Evolutionary conservation across 2,888 invertebrate genomes (phyloP).

Genomic region (Congeria kusceri): DNA sequence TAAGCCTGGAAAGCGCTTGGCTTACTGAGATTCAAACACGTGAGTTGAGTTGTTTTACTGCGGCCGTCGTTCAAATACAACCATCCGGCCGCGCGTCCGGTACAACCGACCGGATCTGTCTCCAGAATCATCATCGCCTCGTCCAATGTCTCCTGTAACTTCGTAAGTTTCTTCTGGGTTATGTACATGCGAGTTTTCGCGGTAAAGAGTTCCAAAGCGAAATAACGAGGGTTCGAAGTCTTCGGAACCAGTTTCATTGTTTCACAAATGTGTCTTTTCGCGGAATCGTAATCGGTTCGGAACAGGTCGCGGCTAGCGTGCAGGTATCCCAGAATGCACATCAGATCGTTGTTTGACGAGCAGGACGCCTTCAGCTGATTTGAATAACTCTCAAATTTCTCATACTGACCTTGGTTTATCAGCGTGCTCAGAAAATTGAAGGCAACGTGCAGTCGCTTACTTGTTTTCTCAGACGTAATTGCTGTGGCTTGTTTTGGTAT

Average conservation of each 20-base stretch:
- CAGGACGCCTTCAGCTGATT: conserved; percentile 23
- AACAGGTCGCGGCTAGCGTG: conserved; percentile 60
- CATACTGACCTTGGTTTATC: conserved; percentile 64
- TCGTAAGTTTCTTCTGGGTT: conserved; percentile 63
- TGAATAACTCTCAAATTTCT: conserved; percentile 52
- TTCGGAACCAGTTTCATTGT: conserved; percentile 58
- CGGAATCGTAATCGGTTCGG: conserved; percentile 57
- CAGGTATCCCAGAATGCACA: conserved; percentile 63
- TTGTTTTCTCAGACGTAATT: conserved; percentile 16
- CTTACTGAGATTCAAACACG: conserved; percentile 58
- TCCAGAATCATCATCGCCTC: conserved; percentile 68
- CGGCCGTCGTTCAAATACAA: conserved; percentile 66
- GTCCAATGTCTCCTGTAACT: conserved; percentile 57
- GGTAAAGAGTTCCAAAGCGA: conserved; percentile 62
- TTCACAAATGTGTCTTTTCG: conserved; percentile 51
- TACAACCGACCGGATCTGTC: conserved; percentile 61
- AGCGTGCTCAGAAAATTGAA: conserved; percentile 65
- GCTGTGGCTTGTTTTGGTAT: conserved; percentile 13
- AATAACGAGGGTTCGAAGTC: conserved; percentile 64
- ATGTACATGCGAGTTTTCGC: conserved; percentile 67
- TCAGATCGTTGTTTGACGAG: conserved; percentile 48
- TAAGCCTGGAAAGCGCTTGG: conserved; percentile 48
- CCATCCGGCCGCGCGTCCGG: conserved; percentile 69
- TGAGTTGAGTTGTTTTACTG: conserved; percentile 52
- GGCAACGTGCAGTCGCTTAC: conserved; percentile 43